Conservation (phyloP, 2,888 invertebrate species). For the Vannuccia rotundouncinata region DNA sequence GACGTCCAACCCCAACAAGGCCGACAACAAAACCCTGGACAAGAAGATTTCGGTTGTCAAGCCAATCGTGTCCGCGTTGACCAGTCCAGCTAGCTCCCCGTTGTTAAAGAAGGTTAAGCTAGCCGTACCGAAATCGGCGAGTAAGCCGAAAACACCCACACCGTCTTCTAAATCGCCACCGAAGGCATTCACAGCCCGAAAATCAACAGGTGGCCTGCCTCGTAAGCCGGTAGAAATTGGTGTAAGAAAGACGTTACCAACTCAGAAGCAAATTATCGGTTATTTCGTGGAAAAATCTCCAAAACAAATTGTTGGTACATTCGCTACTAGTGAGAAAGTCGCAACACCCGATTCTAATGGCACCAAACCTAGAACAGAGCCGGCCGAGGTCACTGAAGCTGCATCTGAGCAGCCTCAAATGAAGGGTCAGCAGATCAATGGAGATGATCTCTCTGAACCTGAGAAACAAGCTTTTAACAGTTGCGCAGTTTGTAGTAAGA, state of each 20-base stretch:
- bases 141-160: no score
- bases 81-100: no score
- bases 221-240: not conserved
- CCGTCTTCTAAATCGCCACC: not conserved
- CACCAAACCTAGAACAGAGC: not conserved
- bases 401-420: not conserved
- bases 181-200: not conserved
- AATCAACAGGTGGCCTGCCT: not conserved
- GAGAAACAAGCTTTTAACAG: not conserved
- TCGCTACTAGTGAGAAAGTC: not conserved
- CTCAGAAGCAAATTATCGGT: not conserved
- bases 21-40: no score
- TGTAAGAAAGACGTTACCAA: no score
- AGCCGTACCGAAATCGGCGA: no score
- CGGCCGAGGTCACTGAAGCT: not conserved
- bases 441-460: not conserved
- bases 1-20: no score
- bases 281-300: no score
- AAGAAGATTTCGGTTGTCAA: no score
- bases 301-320: not conserved
- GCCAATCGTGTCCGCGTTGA: no score
- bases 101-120: no score
- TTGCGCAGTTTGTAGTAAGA: not conserved
- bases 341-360: not conserved
- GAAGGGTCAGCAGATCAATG: not conserved